Evolutionary conservation across 2,113 vertebrate species (phyloP).

Genomic region (Shinisaurus crocodilurus): DNA sequence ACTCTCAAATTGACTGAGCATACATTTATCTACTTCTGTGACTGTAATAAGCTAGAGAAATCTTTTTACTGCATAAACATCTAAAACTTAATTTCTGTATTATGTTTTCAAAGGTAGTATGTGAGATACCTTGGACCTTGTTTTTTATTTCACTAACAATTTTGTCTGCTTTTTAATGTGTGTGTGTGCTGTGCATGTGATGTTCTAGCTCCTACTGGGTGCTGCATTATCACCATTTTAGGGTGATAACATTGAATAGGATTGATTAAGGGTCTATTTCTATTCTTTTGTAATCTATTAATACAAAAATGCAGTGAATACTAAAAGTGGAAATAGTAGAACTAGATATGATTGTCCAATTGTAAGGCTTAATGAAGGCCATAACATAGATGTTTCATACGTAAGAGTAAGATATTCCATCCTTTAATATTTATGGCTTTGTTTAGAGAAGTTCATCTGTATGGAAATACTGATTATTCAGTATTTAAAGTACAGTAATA

Average conservation of each 20-base stretch:
- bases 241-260: constrained; percentile 86
- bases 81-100: constrained; percentile 12
- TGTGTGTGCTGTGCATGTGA: constrained; percentile 77
- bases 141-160: constrained; percentile 60
- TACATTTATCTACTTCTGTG: constrained; percentile 78
- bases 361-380: constrained; percentile 11
- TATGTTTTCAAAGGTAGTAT: constrained; percentile 1
- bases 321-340: constrained; percentile 74
- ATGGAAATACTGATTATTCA: neutral
- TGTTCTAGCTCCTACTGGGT: constrained; percentile 85
- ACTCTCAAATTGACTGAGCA: constrained; percentile 86
- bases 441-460: neutral
- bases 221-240: constrained; percentile 91
- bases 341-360: constrained; percentile 48
- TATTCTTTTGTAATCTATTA: constrained; percentile 85
- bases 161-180: constrained; percentile 53
- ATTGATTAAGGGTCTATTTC: constrained; percentile 88
- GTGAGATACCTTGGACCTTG: constrained; percentile 13
- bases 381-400: neutral
- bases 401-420: neutral
- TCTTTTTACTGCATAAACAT: constrained; percentile 47
- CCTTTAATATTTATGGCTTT: neutral
- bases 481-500: too few relatives aligned
- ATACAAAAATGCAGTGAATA: constrained; percentile 83
- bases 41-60: constrained; percentile 68